These are phyloP conservation scores for Tyria jacobaeae DNA, from an alignment of 2,888 invertebrate species.

Conservation along the genomic window DNA sequence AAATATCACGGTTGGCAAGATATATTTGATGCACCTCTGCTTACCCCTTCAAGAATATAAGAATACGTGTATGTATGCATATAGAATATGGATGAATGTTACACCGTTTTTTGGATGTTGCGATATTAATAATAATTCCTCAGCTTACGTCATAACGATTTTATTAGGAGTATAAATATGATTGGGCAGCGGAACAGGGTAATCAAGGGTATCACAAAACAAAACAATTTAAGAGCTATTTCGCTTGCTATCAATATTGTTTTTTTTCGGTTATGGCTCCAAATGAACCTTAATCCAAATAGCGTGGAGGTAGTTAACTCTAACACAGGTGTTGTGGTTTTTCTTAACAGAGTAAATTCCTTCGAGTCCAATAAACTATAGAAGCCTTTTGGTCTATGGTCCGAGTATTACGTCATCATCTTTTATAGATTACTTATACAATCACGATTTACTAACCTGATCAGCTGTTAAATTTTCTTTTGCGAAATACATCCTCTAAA, in stretches of 20 bases:
- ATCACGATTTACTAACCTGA: background rate
- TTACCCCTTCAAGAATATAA: too few species aligned
- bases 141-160: conserved; percentile 50
- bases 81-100: conserved; percentile 38
- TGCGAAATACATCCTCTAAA: background rate
- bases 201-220: conserved; percentile 45
- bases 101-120: conserved; percentile 31
- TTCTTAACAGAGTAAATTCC: conserved; percentile 14
- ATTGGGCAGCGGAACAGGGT: conserved; percentile 52
- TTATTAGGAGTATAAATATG: conserved; percentile 43
- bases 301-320: conserved; percentile 22
- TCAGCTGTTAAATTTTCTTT: background rate
- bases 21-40: too few species aligned
- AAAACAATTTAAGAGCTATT: conserved; percentile 49
- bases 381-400: conserved; percentile 24
- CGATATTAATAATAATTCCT: conserved; percentile 38
- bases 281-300: conserved; percentile 27
- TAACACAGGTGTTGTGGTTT: conserved; percentile 22
- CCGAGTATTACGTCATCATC: conserved; percentile 19
- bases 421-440: conserved; percentile 12
- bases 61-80: too few species aligned
- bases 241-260: conserved; percentile 46
- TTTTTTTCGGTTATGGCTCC: conserved; percentile 31
- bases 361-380: conserved; percentile 18
- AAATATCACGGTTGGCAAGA: too few species aligned